Base-by-base conservation (phyloP, 2,797 vertebrate genomes). In the Chaunax sp. region DNA sequence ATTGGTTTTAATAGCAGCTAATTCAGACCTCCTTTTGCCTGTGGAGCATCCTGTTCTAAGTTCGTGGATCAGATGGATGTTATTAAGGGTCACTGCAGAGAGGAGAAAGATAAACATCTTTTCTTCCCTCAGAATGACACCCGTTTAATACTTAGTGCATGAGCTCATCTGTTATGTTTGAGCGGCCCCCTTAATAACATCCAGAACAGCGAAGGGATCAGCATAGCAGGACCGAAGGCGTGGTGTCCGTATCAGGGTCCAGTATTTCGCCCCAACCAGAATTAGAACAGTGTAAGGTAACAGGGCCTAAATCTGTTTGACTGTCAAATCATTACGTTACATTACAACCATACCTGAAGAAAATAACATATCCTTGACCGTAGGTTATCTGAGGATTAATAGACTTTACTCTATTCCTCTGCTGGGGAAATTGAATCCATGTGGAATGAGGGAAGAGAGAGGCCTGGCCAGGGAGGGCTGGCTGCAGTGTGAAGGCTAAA, bases 81-180 rank as follows among this genome's bases (percentile, higher is more conserved):
- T 75, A 82, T 82, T 85, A 79, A 63, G 44, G 54, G 72, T 78
- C 67, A 28, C 53, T 71, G 78, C 51, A 69, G 54, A 76, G 59
- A 73, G 41, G 30, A 62, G 69, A 81, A 84, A 81, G 77, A 83
- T 75, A 87, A 89, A 87, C 82, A 79, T 78, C 72, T 81, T 80
- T 67, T 50, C 68, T 77, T 82, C 60, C 61, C 75, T 85, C 54
- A 41, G 46, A 86, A 76, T 88, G 87, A 87, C 88, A 90, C 81
- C 40, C 49, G 58, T 75, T 68, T 81, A 86, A 90, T 92, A 79
- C 76, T 80, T 80, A 45, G 51, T 58, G 71, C 69, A 84, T 92
- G 90, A 92, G 86, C 78, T 92, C 90, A 92, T 92, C 67, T 80
- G 86, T 89, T 90, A 80, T 86, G 85, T 89, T 90, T 80, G 71